A percentile compares a stretch with the other conserved stretches of the same genome.
Conservation (phyloP, 2,888 invertebrate genomes). For the Drosophila austrosaltans region DNA sequence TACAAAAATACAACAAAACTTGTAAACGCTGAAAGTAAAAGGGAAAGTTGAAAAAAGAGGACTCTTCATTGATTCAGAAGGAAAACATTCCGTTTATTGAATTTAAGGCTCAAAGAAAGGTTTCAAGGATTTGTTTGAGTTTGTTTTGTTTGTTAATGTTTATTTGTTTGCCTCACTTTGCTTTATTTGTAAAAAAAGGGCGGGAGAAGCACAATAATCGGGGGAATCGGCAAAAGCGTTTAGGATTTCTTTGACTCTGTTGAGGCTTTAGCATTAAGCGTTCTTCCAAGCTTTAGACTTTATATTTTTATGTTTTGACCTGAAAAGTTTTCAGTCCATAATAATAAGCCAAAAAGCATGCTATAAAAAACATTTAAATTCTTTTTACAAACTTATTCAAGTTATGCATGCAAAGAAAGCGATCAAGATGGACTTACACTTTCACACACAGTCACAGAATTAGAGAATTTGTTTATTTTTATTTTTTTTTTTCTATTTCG, state of each 20-base stretch:
- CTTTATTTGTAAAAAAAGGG: conserved; percentile 4
- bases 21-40: neutral
- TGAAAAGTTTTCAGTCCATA: conserved; percentile 25
- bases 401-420: neutral
- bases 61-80: neutral
- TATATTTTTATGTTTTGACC: conserved; percentile 38
- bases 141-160: conserved; percentile 33
- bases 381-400: conserved; percentile 19
- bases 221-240: neutral
- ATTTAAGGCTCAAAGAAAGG: conserved; percentile 45
- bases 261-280: neutral
- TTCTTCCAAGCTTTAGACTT: conserved; percentile 1
- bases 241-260: conserved; percentile 9
- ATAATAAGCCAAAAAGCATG: conserved; percentile 49
- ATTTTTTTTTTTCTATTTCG: conserved; percentile 27
- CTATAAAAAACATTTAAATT: conserved; percentile 41
- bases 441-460: conserved; percentile 24
- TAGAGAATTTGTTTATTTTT: neutral
- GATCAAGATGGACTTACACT: neutral
- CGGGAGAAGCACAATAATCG: neutral
- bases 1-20: neutral
- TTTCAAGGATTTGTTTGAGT: conserved; percentile 45
- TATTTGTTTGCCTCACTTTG: conserved; percentile 5
- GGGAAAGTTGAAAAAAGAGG: conserved; percentile 4
- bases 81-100: conserved; percentile 37